Conservation (phyloP, 2,888 invertebrate species). For the Drosophila neotestacea region DNA sequence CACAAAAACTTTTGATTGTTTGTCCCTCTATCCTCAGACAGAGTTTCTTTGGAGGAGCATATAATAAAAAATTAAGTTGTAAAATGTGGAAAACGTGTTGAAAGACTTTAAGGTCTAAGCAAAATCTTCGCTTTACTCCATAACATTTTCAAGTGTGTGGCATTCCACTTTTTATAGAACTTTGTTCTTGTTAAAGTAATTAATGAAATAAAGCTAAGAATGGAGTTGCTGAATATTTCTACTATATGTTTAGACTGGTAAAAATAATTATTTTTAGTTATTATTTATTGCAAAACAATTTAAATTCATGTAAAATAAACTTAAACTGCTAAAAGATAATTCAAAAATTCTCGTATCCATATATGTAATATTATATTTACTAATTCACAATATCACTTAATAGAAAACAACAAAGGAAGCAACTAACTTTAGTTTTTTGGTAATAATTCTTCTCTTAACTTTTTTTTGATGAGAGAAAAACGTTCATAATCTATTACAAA, state of each 20-base stretch:
- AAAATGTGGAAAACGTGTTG: conserved; percentile 73
- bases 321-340: background rate
- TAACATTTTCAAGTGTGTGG: conserved; percentile 30
- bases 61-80: conserved; percentile 75
- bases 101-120: conserved; percentile 53
- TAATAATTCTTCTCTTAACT: background rate
- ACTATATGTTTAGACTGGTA: no score
- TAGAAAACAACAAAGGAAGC: background rate
- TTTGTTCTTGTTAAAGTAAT: conserved; percentile 17
- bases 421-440: background rate
- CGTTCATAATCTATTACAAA: background rate
- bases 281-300: no score
- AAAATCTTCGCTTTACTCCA: conserved; percentile 40
- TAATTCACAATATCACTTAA: background rate
- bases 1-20: conserved; percentile 70
- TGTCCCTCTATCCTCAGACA: conserved; percentile 38
- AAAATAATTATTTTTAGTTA: no score
- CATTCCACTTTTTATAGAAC: conserved; percentile 51
- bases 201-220: conserved; percentile 12
- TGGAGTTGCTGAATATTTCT: background rate
- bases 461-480: conserved; percentile 4
- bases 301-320: background rate
- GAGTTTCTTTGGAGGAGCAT: conserved; percentile 30
- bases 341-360: no score
- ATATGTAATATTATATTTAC: background rate